Conservation (phyloP, 2,113 vertebrate species). For the Rhinopomastus cyanomelas region DNA sequence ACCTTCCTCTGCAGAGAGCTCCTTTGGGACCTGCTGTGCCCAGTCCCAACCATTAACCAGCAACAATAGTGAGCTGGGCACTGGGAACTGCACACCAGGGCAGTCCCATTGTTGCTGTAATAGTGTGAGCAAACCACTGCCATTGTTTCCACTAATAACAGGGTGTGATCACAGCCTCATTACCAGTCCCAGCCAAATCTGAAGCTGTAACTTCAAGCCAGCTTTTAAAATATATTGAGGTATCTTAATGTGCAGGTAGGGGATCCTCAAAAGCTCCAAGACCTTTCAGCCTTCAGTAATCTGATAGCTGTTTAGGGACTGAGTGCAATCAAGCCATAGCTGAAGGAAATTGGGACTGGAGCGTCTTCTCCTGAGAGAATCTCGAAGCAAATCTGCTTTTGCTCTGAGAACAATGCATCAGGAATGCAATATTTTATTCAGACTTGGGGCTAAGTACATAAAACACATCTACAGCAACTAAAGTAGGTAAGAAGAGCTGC, state of each 20-base stretch:
- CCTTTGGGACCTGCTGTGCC: background rate
- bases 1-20: background rate
- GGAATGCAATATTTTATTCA: background rate
- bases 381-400: background rate
- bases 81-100: background rate
- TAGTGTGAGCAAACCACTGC: background rate
- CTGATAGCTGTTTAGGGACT: background rate
- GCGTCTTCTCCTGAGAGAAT: background rate
- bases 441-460: background rate
- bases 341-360: background rate
- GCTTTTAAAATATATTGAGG: background rate
- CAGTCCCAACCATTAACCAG: constrained; percentile 19
- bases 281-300: background rate
- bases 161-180: background rate
- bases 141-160: constrained; percentile 5
- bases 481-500: background rate
- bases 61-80: background rate
- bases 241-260: background rate
- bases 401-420: background rate
- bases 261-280: background rate
- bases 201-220: background rate
- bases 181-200: background rate
- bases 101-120: background rate
- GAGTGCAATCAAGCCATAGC: background rate
- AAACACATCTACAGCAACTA: constrained; percentile 6